phyloP scores from a whole-genome alignment of 2,888 invertebrate genomes.

The Mycalesis mineus region DNA sequence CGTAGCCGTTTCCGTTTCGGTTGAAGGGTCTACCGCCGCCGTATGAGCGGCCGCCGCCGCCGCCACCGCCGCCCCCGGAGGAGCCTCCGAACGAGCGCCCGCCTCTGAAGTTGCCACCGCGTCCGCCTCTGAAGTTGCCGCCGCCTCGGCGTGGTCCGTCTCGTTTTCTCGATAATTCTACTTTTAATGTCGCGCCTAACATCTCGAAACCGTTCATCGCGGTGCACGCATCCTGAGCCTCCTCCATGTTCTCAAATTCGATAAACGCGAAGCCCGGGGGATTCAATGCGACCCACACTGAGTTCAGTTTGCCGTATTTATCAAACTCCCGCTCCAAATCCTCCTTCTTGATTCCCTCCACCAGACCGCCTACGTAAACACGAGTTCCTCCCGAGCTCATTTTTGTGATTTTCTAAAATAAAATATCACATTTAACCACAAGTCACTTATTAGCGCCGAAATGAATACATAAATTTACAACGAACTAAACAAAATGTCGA shows the following conservation, averaged over 20 bases:
- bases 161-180: constrained; percentile 91
- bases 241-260: constrained; percentile 92
- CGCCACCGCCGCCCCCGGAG: constrained; percentile 55
- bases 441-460: constrained; percentile 28
- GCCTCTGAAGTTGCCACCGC: constrained; percentile 69
- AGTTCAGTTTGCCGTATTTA: constrained; percentile 94
- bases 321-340: constrained; percentile 94
- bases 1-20: constrained; percentile 71
- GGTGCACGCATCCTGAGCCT: constrained; percentile 93
- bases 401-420: constrained; percentile 37
- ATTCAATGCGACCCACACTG: constrained; percentile 95
- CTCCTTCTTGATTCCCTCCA: constrained; percentile 93
- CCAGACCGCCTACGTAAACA: constrained; percentile 93
- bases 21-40: constrained; percentile 55
- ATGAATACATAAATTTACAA: constrained; percentile 58
- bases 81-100: constrained; percentile 71
- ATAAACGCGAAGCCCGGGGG: constrained; percentile 97
- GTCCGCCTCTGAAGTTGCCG: constrained; percentile 76
- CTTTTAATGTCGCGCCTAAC: constrained; percentile 90
- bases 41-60: constrained; percentile 47
- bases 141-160: constrained; percentile 83
- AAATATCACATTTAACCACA: constrained; percentile 22
- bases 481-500: constrained; percentile 75
- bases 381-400: constrained; percentile 82
- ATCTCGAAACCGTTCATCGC: constrained; percentile 92